Conservation (phyloP, 2,113 vertebrate species). For the Dicrurus megarhynchus region DNA sequence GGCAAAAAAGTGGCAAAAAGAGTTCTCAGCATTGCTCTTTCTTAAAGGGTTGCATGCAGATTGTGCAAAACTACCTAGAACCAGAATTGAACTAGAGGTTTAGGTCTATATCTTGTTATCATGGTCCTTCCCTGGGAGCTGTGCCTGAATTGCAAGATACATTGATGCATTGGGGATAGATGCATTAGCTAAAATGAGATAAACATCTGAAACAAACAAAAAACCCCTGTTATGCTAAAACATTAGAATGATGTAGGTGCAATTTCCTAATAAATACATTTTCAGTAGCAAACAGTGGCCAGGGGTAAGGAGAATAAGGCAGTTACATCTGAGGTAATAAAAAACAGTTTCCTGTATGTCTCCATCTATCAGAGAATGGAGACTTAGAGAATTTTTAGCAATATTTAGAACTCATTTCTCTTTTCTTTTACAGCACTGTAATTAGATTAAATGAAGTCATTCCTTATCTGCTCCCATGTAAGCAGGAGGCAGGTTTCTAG, state of each 20-base stretch:
- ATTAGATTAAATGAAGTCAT: neutral
- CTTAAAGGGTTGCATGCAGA: neutral
- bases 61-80: neutral
- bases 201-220: neutral
- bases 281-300: neutral
- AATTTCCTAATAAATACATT: neutral
- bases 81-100: neutral
- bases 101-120: accelerated
- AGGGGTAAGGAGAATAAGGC: neutral
- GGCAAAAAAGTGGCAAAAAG: neutral
- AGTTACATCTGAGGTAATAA: neutral
- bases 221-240: accelerated
- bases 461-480: neutral
- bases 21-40: neutral
- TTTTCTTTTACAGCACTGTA: neutral
- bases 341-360: neutral
- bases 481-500: neutral
- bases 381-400: neutral
- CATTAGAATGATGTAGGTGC: too few species aligned
- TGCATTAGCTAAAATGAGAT: neutral
- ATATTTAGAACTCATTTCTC: neutral
- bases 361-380: neutral
- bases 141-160: neutral
- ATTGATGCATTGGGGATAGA: neutral
- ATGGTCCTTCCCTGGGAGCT: neutral